Base-by-base conservation (phyloP, 2,113 vertebrate genomes). In the Nesoenas mayeri region DNA sequence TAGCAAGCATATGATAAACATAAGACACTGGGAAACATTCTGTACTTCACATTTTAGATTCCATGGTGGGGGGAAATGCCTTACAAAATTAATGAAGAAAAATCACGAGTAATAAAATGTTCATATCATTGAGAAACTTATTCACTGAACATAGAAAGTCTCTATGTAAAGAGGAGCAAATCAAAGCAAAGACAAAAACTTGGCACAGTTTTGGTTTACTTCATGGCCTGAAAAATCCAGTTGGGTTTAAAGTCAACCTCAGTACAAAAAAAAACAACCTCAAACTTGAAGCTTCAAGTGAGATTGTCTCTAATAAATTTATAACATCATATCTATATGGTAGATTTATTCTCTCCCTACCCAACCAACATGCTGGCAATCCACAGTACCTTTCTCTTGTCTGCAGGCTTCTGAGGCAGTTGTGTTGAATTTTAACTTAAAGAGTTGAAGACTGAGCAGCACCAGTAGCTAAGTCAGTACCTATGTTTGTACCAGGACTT, bases 351-450 rank as follows among this genome's bases (percentile, higher is more conserved):
- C 6, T 53, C 16, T 57, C 88, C 26, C 57, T 88, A 65, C 6
- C 24, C 48, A 71, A 14, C 6, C 6, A 87, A 48, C 2, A 47
- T 7, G 17, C 15, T 81, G 31, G 31, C 40, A 90, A 65, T 2
- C 1, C 29, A 88, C 61, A 40, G 12, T 94, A 97, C 93, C 92
- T 96, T 95, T 64, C 34, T 81, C 53, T 88, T 73, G n/a, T 78
- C 72, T 54, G 15, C 75, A 29, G 32, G 17, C 51, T 94, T 79
- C 88, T 66, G 80, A 86, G 56, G 57, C 79, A 93, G 79, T 9
- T 72, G 72, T 40, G 44, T 51, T 64, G 2, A 3, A n/a, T 53
- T 85, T 77, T 48, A 78, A 56, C 5, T 38, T 56, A 10, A 83
- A 78, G 51, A 64, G 6, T n/a, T 47, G 73, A 75, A 92, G 34